A percentile compares a stretch with the other conserved stretches of the same genome.
Evolutionary conservation across 2,888 invertebrate species (phyloP).

Genomic region (Allophyes oxyacanthae): DNA sequence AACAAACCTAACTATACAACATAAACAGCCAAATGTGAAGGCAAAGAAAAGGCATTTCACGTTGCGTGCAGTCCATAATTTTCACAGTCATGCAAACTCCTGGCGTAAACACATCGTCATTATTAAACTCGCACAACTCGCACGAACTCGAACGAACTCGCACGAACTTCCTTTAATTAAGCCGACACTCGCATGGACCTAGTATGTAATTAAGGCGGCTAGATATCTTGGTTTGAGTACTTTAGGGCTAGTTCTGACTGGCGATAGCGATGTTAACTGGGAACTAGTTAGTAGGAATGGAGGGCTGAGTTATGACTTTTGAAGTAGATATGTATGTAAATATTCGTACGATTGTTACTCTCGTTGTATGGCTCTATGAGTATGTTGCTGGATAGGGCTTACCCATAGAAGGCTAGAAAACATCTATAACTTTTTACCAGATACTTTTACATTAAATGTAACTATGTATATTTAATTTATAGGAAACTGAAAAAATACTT

Average conservation of each 20-base stretch:
- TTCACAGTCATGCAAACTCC: slow-evolving; percentile 61
- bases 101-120: slow-evolving; percentile 51
- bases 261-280: slow-evolving; percentile 41
- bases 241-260: slow-evolving; percentile 15
- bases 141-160: slow-evolving; percentile 39
- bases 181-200: slow-evolving; percentile 48
- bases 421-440: too few relatives aligned
- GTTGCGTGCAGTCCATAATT: slow-evolving; percentile 66
- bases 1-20: background rate
- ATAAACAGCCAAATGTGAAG: slow-evolving; percentile 16
- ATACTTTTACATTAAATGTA: too few relatives aligned
- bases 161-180: slow-evolving; percentile 65
- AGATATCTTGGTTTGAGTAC: slow-evolving; percentile 45
- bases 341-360: slow-evolving; percentile 23
- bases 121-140: slow-evolving; percentile 48
- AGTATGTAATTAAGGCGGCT: slow-evolving; percentile 52
- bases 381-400: slow-evolving; percentile 12
- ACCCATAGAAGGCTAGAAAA: background rate
- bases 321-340: slow-evolving; percentile 19
- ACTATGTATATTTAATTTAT: too few relatives aligned
- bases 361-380: background rate
- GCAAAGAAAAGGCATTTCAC: slow-evolving; percentile 37
- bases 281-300: slow-evolving; percentile 29
- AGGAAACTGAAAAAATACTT: too few relatives aligned
- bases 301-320: slow-evolving; percentile 33